Percentiles rank a stretch among this genome's conserved stretches.
phyloP scores from a whole-genome alignment of 2,888 invertebrate genomes.

The Rhagium mordax region DNA sequence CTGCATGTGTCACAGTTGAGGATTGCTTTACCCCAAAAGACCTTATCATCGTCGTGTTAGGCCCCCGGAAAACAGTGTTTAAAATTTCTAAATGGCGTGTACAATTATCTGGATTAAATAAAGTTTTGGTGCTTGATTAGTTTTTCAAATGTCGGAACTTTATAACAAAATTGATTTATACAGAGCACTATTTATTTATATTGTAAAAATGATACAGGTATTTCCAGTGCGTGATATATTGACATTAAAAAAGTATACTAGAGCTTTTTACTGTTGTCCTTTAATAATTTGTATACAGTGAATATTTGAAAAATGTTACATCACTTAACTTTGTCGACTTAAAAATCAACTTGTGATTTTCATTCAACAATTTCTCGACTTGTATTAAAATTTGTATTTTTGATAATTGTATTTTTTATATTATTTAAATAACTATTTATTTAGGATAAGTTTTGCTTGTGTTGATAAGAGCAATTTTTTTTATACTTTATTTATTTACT shows the following conservation, averaged over 20 bases:
- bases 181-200: slow-evolving; percentile 32
- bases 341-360: slow-evolving; percentile 57
- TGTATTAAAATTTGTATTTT: slow-evolving; percentile 64
- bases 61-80: slow-evolving; percentile 43
- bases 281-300: slow-evolving; percentile 50
- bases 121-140: slow-evolving; percentile 51
- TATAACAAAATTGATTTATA: slow-evolving; percentile 29
- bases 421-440: slow-evolving; percentile 64
- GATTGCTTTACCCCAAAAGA: slow-evolving; percentile 60
- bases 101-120: slow-evolving; percentile 37
- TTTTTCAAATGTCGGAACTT: slow-evolving; percentile 25
- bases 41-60: slow-evolving; percentile 24
- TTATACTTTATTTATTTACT: slow-evolving; percentile 44
- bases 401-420: slow-evolving; percentile 64
- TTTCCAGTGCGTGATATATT: slow-evolving; percentile 66
- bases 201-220: slow-evolving; percentile 60
- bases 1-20: slow-evolving; percentile 71
- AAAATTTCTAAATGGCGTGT: slow-evolving; percentile 24
- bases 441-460: slow-evolving; percentile 57
- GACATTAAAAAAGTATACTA: slow-evolving; percentile 60
- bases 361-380: slow-evolving; percentile 49
- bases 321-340: slow-evolving; percentile 59
- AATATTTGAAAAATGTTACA: slow-evolving; percentile 41
- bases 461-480: slow-evolving; percentile 41
- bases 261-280: slow-evolving; percentile 62